Conservation (phyloP, 2,797 vertebrate species). For the Pseudochirops cupreus region DNA sequence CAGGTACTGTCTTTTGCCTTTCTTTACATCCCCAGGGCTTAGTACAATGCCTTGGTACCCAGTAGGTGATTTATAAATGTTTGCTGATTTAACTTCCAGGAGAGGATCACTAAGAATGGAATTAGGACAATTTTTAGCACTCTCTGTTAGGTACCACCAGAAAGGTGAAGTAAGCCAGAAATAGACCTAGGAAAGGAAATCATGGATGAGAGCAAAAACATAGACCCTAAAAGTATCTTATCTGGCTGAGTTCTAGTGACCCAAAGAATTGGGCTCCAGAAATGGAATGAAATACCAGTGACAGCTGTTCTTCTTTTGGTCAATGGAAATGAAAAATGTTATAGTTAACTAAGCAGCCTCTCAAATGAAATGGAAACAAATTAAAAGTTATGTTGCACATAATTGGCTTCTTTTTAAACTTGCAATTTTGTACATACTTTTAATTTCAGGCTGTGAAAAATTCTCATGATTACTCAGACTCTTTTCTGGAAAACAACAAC, state of each 20-base stretch:
- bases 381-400: background rate
- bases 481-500: constrained; percentile 2
- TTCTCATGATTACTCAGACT: background rate
- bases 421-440: background rate
- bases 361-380: background rate
- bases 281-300: background rate
- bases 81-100: background rate
- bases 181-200: background rate
- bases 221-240: background rate
- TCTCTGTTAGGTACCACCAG: background rate
- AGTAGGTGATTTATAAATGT: background rate
- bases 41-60: background rate
- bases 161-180: background rate
- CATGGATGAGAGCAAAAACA: background rate
- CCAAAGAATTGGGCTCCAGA: background rate
- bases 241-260: constrained; percentile 10
- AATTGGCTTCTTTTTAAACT: background rate
- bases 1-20: background rate
- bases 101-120: background rate
- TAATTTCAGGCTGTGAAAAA: constrained; percentile 16
- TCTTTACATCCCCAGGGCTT: background rate
- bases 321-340: background rate
- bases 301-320: constrained; percentile 28
- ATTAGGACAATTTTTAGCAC: too few species aligned
- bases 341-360: background rate